Base-by-base conservation (phyloP, 1,140 invertebrate genomes). In the Calephelis virginiensis region DNA sequence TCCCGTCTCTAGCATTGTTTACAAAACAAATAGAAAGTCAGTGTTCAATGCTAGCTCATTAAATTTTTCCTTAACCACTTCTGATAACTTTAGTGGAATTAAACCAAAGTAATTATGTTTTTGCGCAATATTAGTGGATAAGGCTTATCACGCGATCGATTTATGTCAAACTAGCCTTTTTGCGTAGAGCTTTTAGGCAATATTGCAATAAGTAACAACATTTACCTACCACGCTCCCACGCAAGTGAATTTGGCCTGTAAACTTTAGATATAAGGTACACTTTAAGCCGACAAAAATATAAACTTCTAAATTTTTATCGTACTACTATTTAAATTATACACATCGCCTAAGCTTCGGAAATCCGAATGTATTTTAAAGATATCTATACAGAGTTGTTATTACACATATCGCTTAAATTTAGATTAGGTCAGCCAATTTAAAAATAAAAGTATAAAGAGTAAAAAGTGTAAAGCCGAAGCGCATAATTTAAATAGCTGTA, bases 41-140 rank as follows among this genome's bases (percentile, higher is more conserved):
- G 37, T 17, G 28, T 56, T 56, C 53, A 56, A 56, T 56, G 28
- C 53, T 56, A 53, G 10, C 9, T 56, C 50, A 28, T 28, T 11
- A 56, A 56, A 28, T 28, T 56, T 56, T 56, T 56, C 50, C 50
- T 56, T 11, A 43, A 56, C 28, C 17, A 12, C 50, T 56, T 56
- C 50, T 56, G 50, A 56, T 56, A 56, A 56, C 50, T 56, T 56
- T 56, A 56, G 50, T 56, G 50, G 50, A 56, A 56, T 56, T 56
- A 56, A 56, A 56, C 50, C 50, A 56, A 11, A 56, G 50, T 56
- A 56, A 56, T 56, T 56, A 56, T 56, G 50, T 56, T 56, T 56
- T 56, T 37, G 50, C 50, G 50, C 50, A 56, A 56, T 56, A 56
- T 56, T 56, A 56, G 50, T 37, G 6, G 50, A 56, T 56, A 56